These are phyloP conservation scores for Onchidella celtica DNA, from an alignment of 2,888 invertebrate genomes.

Conservation along the genomic window DNA sequence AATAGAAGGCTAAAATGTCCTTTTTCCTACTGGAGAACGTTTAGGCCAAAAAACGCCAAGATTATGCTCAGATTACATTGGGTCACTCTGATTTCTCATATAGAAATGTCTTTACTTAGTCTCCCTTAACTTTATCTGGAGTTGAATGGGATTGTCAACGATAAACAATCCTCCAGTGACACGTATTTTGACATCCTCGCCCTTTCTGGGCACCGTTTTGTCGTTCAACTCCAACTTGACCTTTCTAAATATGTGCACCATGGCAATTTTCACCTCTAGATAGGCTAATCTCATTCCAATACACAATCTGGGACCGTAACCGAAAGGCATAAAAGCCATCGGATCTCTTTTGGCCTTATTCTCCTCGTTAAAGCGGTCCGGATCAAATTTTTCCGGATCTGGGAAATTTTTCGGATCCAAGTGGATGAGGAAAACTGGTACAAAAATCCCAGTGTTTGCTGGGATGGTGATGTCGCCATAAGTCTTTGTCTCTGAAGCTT, in stretches of 20 bases:
- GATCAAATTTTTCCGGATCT: constrained; percentile 30
- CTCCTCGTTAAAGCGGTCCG: constrained; percentile 27
- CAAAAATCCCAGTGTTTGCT: neutral
- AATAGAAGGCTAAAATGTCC: too few relatives aligned
- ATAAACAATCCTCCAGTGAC: neutral
- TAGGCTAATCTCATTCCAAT: constrained; percentile 34
- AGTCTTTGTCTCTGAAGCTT: constrained; percentile 22
- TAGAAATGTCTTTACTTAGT: too few relatives aligned
- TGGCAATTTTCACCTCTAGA: constrained; percentile 30
- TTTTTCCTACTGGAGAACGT: too few relatives aligned
- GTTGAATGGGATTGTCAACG: constrained; percentile 8
- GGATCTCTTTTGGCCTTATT: constrained; percentile 28
- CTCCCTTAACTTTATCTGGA: constrained; percentile 7
- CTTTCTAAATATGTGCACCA: constrained; percentile 9
- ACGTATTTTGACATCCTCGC: neutral
- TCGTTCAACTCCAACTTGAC: constrained; percentile 26
- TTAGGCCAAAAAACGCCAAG: too few relatives aligned
- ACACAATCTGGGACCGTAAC: constrained; percentile 30
- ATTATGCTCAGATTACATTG: too few relatives aligned
- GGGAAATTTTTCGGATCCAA: constrained; percentile 27
- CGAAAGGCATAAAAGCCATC: constrained; percentile 35
- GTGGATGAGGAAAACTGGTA: constrained; percentile 8
- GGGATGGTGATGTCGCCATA: constrained; percentile 42
- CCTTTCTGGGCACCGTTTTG: constrained; percentile 4
- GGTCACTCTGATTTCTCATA: too few relatives aligned